Conservation (phyloP, 2,888 invertebrate genomes). For the Drosophila helvetica region DNA sequence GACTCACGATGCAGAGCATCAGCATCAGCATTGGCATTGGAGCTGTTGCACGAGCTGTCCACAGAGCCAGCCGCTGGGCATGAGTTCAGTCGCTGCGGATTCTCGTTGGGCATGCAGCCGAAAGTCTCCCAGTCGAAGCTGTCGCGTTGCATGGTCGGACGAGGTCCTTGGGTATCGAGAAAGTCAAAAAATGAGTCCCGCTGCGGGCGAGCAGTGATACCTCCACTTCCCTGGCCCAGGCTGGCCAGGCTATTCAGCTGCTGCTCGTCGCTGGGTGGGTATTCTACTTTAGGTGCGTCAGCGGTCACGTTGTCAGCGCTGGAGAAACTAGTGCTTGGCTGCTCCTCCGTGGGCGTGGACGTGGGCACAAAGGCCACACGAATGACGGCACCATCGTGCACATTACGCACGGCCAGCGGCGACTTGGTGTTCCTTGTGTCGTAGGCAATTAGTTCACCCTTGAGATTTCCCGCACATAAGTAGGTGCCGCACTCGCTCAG, state of each 20-base stretch:
- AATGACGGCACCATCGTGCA: slow-evolving; percentile 78
- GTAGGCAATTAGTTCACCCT: too few relatives aligned
- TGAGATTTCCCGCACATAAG: too few relatives aligned
- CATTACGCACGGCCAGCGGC: slow-evolving; percentile 67
- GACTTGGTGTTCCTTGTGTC: slow-evolving; percentile 79
- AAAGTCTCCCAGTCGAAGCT: slow-evolving; percentile 82
- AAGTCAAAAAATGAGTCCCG: slow-evolving; percentile 83
- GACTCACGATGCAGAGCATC: slow-evolving; percentile 61
- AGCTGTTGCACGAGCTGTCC: slow-evolving; percentile 42
- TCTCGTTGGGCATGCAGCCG: slow-evolving; percentile 60
- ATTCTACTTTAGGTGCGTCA: slow-evolving; percentile 7
- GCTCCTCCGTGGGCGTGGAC: slow-evolving; percentile 57
- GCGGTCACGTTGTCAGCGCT: slow-evolving; percentile 51
- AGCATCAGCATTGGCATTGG: slow-evolving; percentile 6
- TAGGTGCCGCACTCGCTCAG: too few relatives aligned
- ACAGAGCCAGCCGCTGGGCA: slow-evolving; percentile 29
- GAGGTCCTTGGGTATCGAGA: slow-evolving; percentile 67
- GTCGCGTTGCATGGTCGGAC: slow-evolving; percentile 68
- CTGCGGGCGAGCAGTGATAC: slow-evolving; percentile 46
- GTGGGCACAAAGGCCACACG: slow-evolving; percentile 80
- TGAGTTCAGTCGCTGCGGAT: slow-evolving; percentile 45
- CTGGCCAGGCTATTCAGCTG: slow-evolving; percentile 25
- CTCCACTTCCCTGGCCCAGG: slow-evolving; percentile 23
- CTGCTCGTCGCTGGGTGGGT: too few relatives aligned
- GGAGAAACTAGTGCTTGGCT: slow-evolving; percentile 60